Percentiles rank a stretch among this genome's conserved stretches.
Evolutionary conservation across 2,797 vertebrate genomes (phyloP).

Genomic region (Pseudochaenichthys georgianus): DNA sequence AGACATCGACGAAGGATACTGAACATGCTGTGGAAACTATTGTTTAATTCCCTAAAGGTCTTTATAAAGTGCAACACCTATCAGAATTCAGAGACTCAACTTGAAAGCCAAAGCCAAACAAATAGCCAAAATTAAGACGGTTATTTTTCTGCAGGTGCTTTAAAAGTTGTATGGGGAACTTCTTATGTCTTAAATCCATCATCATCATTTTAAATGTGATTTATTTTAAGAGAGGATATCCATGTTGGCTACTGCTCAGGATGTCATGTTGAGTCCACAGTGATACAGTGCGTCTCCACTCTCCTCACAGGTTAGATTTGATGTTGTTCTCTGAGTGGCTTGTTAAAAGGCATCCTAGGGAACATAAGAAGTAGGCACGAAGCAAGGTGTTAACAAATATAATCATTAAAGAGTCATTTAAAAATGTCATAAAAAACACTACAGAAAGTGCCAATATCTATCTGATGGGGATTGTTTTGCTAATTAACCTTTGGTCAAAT

Average conservation of each 20-base stretch:
- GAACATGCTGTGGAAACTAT: background rate
- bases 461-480: background rate
- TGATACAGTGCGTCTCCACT: background rate
- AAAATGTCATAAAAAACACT: background rate
- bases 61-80: background rate
- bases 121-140: no score
- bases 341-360: constrained; percentile 29
- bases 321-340: constrained; percentile 13
- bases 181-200: background rate
- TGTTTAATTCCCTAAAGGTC: background rate
- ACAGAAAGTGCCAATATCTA: background rate
- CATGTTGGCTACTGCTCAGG: background rate
- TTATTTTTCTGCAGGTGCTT: background rate
- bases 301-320: background rate
- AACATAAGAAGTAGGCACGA: constrained; percentile 5
- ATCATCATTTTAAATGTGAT: background rate
- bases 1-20: background rate
- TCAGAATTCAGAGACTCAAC: background rate
- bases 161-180: background rate
- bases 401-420: background rate
- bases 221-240: background rate
- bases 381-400: background rate
- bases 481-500: background rate
- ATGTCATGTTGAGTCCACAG: background rate
- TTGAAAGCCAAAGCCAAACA: background rate